A percentile compares a stretch with the other conserved stretches of the same genome.
phyloP scores from a whole-genome alignment of 2,888 invertebrate species.

The Apamea monoglypha region DNA sequence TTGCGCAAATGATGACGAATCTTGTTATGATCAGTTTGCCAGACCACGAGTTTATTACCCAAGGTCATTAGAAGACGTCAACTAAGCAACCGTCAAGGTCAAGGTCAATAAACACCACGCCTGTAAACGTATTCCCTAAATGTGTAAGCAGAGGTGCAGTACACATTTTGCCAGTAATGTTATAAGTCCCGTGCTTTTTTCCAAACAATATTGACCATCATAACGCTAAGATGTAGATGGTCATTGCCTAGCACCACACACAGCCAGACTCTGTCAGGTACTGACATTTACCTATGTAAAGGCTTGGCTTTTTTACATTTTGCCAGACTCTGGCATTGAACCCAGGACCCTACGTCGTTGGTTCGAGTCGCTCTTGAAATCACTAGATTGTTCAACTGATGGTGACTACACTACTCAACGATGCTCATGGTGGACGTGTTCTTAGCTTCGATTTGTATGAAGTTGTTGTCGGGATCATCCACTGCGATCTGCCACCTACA shows the following conservation, averaged over 20 bases:
- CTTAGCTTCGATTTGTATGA: not conserved
- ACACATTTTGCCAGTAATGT: not conserved
- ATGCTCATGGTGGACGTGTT: not conserved
- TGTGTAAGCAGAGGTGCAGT: too few species aligned
- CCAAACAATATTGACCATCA: not conserved
- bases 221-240: not conserved
- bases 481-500: too few species aligned
- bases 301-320: not conserved
- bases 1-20: conserved; percentile 7
- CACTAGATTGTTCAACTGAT: not conserved
- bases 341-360: too few species aligned
- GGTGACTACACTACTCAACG: not conserved
- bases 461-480: not conserved
- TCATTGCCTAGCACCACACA: not conserved
- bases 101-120: not conserved
- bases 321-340: not conserved
- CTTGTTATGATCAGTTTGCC: not conserved
- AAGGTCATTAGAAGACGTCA: not conserved
- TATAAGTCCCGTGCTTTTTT: not conserved
- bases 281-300: not conserved
- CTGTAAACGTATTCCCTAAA: too few species aligned
- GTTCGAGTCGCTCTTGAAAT: not conserved
- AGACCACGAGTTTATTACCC: too few species aligned
- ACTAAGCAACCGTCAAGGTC: not conserved
- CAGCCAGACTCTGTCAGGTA: not conserved